Percentiles rank a stretch among this genome's conserved stretches.
Conservation (phyloP, 37 sponge, comb jelly and placozoan species). For the Ianthella basta region DNA sequence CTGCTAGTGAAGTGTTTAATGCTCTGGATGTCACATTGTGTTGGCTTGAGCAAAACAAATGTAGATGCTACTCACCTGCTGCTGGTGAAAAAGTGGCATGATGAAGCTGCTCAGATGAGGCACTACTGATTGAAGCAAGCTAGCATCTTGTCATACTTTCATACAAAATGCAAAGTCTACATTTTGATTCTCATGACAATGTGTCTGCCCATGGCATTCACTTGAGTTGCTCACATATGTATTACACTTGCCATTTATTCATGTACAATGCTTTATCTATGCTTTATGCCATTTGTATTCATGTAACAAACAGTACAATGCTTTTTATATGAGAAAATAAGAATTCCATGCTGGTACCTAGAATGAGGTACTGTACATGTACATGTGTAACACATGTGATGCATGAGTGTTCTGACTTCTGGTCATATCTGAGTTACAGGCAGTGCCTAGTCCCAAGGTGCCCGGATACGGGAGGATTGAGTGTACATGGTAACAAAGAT, state of each 20-base stretch:
- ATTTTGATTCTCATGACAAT: slow-evolving; percentile 10
- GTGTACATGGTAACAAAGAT: slow-evolving; percentile 15
- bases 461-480: slow-evolving; percentile 34
- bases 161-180: slow-evolving; percentile 6
- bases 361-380: slow-evolving; percentile 10
- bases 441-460: slow-evolving; percentile 6
- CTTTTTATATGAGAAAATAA: not conserved
- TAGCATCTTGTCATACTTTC: slow-evolving; percentile 23
- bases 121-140: not conserved
- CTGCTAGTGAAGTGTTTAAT: slow-evolving; percentile 31
- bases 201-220: not conserved
- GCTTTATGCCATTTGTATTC: slow-evolving; percentile 7
- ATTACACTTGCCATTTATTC: not conserved
- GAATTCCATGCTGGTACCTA: slow-evolving; percentile 6
- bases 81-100: slow-evolving; percentile 33
- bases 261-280: not conserved
- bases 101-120: slow-evolving; percentile 31
- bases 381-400: slow-evolving; percentile 4
- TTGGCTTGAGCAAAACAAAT: slow-evolving; percentile 45
- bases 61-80: slow-evolving; percentile 21
- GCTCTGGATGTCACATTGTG: slow-evolving; percentile 33
- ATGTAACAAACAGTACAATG: not conserved
- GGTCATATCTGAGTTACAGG: slow-evolving; percentile 25
- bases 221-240: not conserved
- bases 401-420: not conserved